phyloP scores from a whole-genome alignment of 1,140 invertebrate genomes.

The Zaprionus kolodkinae region DNA sequence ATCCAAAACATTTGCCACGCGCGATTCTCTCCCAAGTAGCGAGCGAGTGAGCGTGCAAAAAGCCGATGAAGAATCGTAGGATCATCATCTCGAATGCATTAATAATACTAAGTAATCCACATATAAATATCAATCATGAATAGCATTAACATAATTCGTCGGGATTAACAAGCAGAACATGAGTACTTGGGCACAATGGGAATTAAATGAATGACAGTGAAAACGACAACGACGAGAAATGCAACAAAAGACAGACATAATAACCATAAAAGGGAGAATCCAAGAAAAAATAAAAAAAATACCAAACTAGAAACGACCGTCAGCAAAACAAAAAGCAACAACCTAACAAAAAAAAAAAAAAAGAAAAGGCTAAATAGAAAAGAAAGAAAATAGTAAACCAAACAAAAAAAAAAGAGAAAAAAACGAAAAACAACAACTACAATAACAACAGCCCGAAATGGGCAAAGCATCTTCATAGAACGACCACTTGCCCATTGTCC shows the following conservation, averaged over 20 bases:
- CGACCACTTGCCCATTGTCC: conserved; percentile 52
- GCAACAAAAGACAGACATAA: conserved; percentile 42
- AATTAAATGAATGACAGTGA: conserved; percentile 46
- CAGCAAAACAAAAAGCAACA: conserved; percentile 28
- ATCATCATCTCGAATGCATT: conserved; percentile 3
- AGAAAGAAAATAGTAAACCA: conserved; percentile 12
- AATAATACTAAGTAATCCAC: conserved; percentile 28
- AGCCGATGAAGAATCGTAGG: conserved; percentile 15
- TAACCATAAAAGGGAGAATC: conserved; percentile 16
- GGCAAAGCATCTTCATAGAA: conserved; percentile 40
- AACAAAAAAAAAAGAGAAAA: conserved; percentile 33
- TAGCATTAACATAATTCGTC: conserved; percentile 23
- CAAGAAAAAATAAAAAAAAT: conserved; percentile 7
- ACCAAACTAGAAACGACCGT: conserved; percentile 33
- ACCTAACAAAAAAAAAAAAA: conserved; percentile 39
- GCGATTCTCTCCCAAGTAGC: conserved; percentile 33
- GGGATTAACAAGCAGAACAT: conserved; percentile 23
- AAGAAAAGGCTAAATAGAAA: conserved; percentile 2
- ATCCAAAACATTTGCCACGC: conserved; percentile 27
- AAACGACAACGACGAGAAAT: conserved; percentile 29
- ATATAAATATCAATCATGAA: conserved; percentile 28
- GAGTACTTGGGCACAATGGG: conserved; percentile 25
- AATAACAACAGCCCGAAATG: conserved; percentile 46
- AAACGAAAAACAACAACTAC: conserved; percentile 2
- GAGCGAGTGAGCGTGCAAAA: conserved; percentile 67